Conservation (phyloP, 2,888 invertebrate species). For the Mythimna pallens region DNA sequence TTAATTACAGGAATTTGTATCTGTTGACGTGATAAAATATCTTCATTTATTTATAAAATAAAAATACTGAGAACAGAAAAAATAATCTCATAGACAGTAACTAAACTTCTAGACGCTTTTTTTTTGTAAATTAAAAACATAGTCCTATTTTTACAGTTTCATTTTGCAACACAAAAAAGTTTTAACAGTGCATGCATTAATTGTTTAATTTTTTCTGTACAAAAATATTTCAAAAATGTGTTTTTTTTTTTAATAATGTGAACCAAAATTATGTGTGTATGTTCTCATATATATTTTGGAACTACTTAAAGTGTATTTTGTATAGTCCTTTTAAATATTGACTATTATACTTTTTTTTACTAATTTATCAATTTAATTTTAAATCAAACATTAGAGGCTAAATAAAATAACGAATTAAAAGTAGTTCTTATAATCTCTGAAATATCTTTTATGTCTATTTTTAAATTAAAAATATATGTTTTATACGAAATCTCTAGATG, state of each 20-base stretch:
- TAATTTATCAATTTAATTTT: neutral
- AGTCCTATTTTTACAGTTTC: neutral
- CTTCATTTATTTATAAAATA: neutral
- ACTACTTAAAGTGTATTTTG: too few species aligned
- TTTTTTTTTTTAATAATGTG: neutral
- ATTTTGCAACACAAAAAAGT: neutral
- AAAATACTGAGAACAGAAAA: neutral
- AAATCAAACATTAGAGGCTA: neutral
- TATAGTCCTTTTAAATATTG: too few species aligned
- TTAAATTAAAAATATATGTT: constrained; percentile 36
- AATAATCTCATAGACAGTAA: constrained; percentile 12
- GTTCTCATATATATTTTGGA: neutral
- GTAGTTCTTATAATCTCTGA: neutral
- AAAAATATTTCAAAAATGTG: neutral
- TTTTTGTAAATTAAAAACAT: neutral
- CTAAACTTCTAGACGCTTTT: neutral
- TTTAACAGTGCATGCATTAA: neutral
- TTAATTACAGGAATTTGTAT: constrained; percentile 45
- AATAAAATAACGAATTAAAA: neutral
- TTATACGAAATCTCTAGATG: constrained; percentile 51
- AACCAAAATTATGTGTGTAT: neutral
- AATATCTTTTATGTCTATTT: constrained; percentile 22
- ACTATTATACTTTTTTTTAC: neutral
- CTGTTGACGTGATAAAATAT: constrained; percentile 27
- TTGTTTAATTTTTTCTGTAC: neutral